These are phyloP conservation scores for Papilio machaon DNA, from an alignment of 1,140 invertebrate species.

Conservation along the genomic window DNA sequence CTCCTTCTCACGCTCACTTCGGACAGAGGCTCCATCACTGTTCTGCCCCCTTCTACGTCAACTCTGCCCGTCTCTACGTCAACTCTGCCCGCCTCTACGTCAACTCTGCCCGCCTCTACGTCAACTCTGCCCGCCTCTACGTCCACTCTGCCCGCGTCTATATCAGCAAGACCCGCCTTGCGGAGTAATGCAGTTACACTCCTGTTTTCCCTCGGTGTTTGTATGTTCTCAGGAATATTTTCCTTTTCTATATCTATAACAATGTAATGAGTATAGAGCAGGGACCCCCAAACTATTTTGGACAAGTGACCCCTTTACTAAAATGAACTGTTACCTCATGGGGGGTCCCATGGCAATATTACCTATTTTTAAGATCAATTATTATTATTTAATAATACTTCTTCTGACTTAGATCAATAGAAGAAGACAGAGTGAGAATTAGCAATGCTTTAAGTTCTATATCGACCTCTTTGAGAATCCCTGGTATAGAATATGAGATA, in stretches of 20 bases:
- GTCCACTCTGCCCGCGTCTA: conserved; percentile 46
- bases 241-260: conserved; percentile 62
- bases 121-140: conserved; percentile 12
- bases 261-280: background rate
- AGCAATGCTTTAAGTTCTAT: no score
- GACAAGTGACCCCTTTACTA: no score
- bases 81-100: conserved; percentile 31
- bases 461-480: no score
- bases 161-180: conserved; percentile 59
- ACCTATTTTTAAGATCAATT: background rate
- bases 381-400: no score
- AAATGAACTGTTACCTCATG: no score
- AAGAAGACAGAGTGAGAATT: no score
- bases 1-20: background rate
- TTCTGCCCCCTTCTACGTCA: conserved; percentile 49
- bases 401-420: no score
- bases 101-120: background rate
- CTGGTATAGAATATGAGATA: no score
- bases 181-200: conserved; percentile 52
- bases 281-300: background rate
- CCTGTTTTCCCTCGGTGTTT: conserved; percentile 37
- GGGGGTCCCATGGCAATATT: background rate
- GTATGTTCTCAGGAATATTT: conserved; percentile 52
- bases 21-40: conserved; percentile 32
- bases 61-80: conserved; percentile 42